Percentiles rank a stretch among this genome's conserved stretches.
phyloP scores from a whole-genome alignment of 2,113 vertebrate species.

The Numenius arquata region DNA sequence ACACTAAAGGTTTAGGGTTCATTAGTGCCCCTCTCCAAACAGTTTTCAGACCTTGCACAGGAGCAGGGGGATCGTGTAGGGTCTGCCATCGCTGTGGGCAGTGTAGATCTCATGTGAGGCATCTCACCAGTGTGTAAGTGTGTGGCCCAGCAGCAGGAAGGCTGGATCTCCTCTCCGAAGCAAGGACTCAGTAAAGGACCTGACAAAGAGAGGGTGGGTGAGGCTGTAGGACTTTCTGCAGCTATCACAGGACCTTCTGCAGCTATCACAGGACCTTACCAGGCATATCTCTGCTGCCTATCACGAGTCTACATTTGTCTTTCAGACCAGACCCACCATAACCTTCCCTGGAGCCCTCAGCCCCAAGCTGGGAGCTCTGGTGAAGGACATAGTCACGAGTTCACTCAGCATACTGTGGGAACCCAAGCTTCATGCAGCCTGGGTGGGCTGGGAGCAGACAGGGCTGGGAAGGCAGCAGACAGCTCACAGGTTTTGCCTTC shows the following conservation, averaged over 20 bases:
- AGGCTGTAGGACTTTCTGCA: not conserved
- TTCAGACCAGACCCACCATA: not conserved
- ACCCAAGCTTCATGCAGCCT: not conserved
- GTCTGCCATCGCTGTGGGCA: not conserved
- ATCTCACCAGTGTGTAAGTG: not conserved
- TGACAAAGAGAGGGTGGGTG: not conserved
- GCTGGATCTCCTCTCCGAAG: not conserved
- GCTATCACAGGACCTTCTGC: not conserved
- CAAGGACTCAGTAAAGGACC: not conserved
- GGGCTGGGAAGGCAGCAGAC: not conserved
- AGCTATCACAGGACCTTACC: not conserved
- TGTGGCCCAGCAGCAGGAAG: not conserved
- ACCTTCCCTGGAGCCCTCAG: not conserved
- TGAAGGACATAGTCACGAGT: not conserved
- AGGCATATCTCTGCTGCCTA: not conserved
- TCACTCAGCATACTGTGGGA: accelerated
- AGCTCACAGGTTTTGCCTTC: not conserved
- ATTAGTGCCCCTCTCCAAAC: no score
- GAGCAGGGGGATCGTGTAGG: not conserved
- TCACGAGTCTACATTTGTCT: not conserved
- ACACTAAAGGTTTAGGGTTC: accelerated
- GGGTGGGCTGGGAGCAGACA: not conserved
- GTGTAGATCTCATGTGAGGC: not conserved
- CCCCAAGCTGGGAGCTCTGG: not conserved
- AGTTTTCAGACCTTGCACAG: not conserved